Base-by-base conservation (phyloP, 2,113 vertebrate species). In the Chlamydotis undulata region DNA sequence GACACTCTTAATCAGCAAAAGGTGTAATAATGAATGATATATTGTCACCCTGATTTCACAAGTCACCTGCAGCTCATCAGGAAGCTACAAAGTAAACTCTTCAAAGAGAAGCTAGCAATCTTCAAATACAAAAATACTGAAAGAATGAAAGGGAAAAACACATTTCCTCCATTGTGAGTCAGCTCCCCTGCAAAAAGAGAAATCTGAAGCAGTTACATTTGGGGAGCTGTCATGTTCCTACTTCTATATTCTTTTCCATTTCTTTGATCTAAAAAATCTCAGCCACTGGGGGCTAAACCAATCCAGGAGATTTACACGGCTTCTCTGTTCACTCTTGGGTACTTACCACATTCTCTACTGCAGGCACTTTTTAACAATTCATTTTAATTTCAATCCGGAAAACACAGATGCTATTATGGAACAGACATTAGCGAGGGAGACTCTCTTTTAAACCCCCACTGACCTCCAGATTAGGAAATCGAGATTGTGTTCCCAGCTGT, bases 31-130 rank as follows among this genome's bases (percentile, higher is more conserved):
- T 86, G 69, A 95, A 91, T 95, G 94, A 95, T 86, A 71, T 74
- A 95, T 60, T 83, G 64, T 74, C 86, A 93, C 52, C 22, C 9
- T 73, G 70, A 79, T 33, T 64, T 83, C 75, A 28, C 35, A 77
- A 96, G 67, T 74, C 96, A 97, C 94, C 94, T 97, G 96, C 89
- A 90, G 80, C 84, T 94, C 81, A 76, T 90, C 92, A 86, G 49
- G 43, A 70, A 91, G 56, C 90, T 91, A 10, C 12, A 57, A 96
- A 93, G 56, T 39, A 73, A 88, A 60, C 25, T 75, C 89, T 96
- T 97, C 95, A 97, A 94, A 98, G 83, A 85, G 43, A 71, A 84
- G 79, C 67, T 18, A 55, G 55, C 53, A 67, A 91, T 67, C 56
- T 90, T 94, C 55, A 94, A 94, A 96, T 96, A 43, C 86, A 97